phyloP scores from a whole-genome alignment of 2,888 invertebrate genomes.

The Drosophila rubida region DNA sequence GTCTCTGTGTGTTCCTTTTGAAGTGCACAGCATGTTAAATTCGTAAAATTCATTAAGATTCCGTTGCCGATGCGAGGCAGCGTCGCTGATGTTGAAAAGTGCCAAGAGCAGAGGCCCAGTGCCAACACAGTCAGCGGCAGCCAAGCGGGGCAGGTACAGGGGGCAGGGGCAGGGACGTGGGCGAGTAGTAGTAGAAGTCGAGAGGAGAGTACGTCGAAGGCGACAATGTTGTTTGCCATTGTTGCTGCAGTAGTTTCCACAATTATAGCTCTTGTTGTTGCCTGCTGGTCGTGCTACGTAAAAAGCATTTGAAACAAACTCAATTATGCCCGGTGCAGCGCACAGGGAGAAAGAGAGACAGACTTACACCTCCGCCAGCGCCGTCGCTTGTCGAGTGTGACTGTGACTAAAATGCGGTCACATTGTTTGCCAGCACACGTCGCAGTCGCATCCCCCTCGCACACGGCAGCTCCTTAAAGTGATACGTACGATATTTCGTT shows the following conservation, averaged over 20 bases:
- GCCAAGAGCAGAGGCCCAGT: slow-evolving; percentile 53
- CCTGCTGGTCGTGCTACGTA: slow-evolving; percentile 70
- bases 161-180: background rate
- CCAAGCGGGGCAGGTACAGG: slow-evolving; percentile 5
- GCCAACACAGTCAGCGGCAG: slow-evolving; percentile 38
- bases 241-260: slow-evolving; percentile 36
- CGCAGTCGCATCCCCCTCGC: slow-evolving; percentile 31
- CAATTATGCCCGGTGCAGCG: slow-evolving; percentile 78
- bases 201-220: slow-evolving; percentile 38
- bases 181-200: no score
- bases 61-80: slow-evolving; percentile 75
- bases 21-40: slow-evolving; percentile 81
- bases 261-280: slow-evolving; percentile 27
- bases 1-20: slow-evolving; percentile 75
- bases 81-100: slow-evolving; percentile 51
- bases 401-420: slow-evolving; percentile 82
- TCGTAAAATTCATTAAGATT: slow-evolving; percentile 81
- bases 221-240: slow-evolving; percentile 69
- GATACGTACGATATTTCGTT: slow-evolving; percentile 48
- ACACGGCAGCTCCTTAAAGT: slow-evolving; percentile 23
- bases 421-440: slow-evolving; percentile 73
- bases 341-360: slow-evolving; percentile 51
- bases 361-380: slow-evolving; percentile 37
- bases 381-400: slow-evolving; percentile 62
- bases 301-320: slow-evolving; percentile 79